Evolutionary conservation across 2,113 vertebrate species (phyloP), one percentile per base, ranked within the genome.

Genomic region (Prolemur simus): DNA sequence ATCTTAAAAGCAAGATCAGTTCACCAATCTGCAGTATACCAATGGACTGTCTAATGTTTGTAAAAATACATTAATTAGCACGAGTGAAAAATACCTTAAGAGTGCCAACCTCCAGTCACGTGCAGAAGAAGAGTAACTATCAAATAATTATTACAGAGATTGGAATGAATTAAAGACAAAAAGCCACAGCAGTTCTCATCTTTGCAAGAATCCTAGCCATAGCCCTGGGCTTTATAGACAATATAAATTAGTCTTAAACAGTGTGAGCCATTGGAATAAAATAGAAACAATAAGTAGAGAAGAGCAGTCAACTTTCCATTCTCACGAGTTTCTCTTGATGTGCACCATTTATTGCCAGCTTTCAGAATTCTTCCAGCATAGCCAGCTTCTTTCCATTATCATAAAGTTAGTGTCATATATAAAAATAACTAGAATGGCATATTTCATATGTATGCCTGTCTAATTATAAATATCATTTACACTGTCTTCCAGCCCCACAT

Each of bases 401-500:
- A 4, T 29, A 63, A n/a, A 60, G 39, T 34, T 32, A 32, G 52
- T 82, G 60, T 95, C 77, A 91, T 58, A 85, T 80, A 45, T 47
- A 76, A 89, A 94, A 93, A 69, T 89, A 86, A 77, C 52, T n/a
- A 82, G 32, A 80, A 94, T 73, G 69, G 25, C 63, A 45, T 64
- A 77, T 93, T 89, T 66, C 63, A 60, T 54, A 0, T 54, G 39
- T 32, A 34, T 74, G 39, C 32, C 85, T 91, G n/a, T 63, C 42
- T 54, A 81, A 52, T 45, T 74, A 45, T 12, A 54, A 60, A 20
- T 49, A 13, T 52, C 71, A 52, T 56, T 71, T n/a, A 60, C 45
- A 32, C 32, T 63, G 4, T 81, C 32, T 86, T 34, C 56, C 14
- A 66, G 39, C 32, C 32, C 58, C 54, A 13, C 29, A 18, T 78